Conservation (phyloP, 2,797 vertebrate species). For the Lepus oiostolus region DNA sequence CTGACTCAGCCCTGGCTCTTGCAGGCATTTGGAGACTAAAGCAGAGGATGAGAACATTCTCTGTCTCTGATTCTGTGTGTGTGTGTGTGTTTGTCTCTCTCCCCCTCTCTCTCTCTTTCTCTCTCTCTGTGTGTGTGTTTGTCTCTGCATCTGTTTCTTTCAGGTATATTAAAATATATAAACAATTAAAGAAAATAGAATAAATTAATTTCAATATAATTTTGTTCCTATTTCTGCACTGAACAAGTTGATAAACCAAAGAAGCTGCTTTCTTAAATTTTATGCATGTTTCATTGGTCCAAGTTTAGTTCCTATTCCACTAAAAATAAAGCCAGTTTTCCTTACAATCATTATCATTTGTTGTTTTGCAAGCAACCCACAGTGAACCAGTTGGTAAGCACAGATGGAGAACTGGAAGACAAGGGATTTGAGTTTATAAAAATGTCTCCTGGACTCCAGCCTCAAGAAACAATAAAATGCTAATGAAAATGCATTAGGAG, state of each 20-base stretch:
- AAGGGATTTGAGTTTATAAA: conserved; percentile 9
- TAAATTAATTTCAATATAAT: neutral
- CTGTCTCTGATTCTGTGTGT: too few relatives aligned
- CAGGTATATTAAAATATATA: neutral
- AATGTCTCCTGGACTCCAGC: conserved; percentile 58
- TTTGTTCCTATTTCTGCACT: conserved; percentile 2
- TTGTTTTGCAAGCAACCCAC: conserved; percentile 54
- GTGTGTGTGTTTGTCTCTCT: neutral
- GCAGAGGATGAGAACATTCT: neutral
- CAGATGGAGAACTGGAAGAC: conserved; percentile 32
- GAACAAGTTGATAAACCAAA: conserved; percentile 48
- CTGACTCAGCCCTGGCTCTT: too few relatives aligned
- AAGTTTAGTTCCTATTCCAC: conserved; percentile 59
- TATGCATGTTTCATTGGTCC: conserved; percentile 60
- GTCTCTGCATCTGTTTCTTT: neutral
- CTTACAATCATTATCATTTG: conserved; percentile 45
- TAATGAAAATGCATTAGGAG: conserved; percentile 65
- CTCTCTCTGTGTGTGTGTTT: too few relatives aligned
- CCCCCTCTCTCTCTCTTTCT: too few relatives aligned
- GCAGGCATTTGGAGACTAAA: too few relatives aligned
- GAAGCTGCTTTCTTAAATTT: conserved; percentile 30
- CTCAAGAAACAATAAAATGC: conserved; percentile 45
- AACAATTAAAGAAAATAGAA: neutral
- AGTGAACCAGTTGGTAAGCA: conserved; percentile 26
- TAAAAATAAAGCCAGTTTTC: conserved; percentile 69